phyloP scores from a whole-genome alignment of 2,797 vertebrate genomes.

The Lithobates pipiens region DNA sequence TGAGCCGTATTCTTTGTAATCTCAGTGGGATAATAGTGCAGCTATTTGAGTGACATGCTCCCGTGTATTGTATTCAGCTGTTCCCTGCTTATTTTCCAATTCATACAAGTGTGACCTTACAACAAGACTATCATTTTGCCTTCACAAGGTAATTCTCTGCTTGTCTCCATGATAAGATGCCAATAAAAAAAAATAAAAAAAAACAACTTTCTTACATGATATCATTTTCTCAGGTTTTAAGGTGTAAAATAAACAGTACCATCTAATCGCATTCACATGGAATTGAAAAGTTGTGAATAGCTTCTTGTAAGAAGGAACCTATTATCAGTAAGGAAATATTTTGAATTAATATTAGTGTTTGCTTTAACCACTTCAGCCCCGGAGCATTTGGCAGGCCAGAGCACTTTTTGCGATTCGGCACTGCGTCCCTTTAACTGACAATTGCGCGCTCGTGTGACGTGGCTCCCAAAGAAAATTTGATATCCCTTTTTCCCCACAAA shows the following conservation, averaged over 20 bases:
- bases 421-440: no score
- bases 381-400: no score
- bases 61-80: conserved; percentile 36
- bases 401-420: no score
- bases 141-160: conserved; percentile 48
- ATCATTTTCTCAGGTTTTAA: conserved; percentile 20
- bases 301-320: no score
- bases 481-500: no score
- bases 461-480: no score
- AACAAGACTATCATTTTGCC: conserved; percentile 49
- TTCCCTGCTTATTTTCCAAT: conserved; percentile 55
- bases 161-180: conserved; percentile 35
- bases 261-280: background rate
- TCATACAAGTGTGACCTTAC: conserved; percentile 52
- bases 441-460: no score
- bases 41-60: conserved; percentile 51
- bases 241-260: background rate
- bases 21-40: conserved; percentile 57
- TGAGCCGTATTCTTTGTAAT: conserved; percentile 41
- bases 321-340: no score
- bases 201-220: conserved; percentile 2
- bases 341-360: no score
- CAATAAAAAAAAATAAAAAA: background rate
- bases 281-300: background rate
- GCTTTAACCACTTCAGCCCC: no score